Conservation (phyloP, 2,888 invertebrate species). For the Teleiodes luculella region DNA sequence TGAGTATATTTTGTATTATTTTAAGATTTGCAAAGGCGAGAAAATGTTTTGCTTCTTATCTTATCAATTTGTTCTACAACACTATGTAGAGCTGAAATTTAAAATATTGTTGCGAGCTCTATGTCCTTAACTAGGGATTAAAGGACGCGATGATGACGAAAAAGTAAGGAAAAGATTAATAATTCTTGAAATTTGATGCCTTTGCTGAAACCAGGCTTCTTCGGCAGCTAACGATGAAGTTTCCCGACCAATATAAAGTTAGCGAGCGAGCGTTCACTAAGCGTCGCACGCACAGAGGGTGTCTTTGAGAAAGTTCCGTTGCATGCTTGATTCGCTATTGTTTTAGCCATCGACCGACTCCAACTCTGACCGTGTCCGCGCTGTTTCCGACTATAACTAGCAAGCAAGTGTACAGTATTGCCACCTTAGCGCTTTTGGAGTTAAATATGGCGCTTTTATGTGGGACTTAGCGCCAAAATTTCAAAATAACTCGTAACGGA, state of each 20-base stretch:
- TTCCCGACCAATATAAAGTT: constrained; percentile 74
- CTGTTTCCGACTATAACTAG: constrained; percentile 43
- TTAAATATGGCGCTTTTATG: too few species aligned
- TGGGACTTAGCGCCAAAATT: too few species aligned
- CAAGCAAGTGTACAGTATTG: too few species aligned
- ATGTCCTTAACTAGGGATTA: too few species aligned
- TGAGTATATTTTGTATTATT: constrained; percentile 51
- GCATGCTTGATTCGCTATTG: constrained; percentile 76
- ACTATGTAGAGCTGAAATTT: too few species aligned
- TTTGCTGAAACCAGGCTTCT: constrained; percentile 46
- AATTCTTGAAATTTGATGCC: constrained; percentile 36
- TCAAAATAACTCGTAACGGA: too few species aligned
- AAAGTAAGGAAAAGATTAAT: constrained; percentile 19
- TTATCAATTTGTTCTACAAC: neutral
- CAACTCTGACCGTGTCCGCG: constrained; percentile 60
- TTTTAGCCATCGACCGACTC: constrained; percentile 60
- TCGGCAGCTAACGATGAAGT: constrained; percentile 53
- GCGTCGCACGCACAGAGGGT: constrained; percentile 71
- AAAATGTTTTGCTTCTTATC: constrained; percentile 26
- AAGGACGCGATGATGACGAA: too few species aligned
- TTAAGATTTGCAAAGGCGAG: constrained; percentile 44
- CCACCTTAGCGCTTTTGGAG: too few species aligned
- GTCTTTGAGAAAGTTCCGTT: constrained; percentile 72
- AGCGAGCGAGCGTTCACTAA: constrained; percentile 57
- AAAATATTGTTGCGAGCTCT: too few species aligned